Conservation (phyloP, 2,113 vertebrate genomes). For the Atlantisia rogersi region DNA sequence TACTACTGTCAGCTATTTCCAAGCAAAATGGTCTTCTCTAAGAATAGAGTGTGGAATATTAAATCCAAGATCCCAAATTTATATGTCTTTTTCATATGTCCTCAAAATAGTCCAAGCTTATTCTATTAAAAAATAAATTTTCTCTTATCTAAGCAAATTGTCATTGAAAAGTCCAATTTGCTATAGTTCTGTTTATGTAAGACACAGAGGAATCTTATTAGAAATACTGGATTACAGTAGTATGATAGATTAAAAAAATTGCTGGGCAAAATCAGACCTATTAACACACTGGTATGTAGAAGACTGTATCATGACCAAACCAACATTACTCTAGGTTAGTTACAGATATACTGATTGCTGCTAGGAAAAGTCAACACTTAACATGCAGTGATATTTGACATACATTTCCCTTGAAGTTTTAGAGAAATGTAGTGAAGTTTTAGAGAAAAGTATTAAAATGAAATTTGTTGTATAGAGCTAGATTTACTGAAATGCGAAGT, state of each 20-base stretch:
- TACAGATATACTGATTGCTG: background rate
- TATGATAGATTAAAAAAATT: background rate
- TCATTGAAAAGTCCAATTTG: background rate
- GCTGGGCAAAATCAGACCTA: background rate
- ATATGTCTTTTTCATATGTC: background rate
- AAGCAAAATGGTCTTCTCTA: background rate
- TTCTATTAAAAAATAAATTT: background rate
- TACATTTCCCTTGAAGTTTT: background rate
- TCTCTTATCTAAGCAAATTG: background rate
- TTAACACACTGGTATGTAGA: background rate
- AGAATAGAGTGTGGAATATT: background rate
- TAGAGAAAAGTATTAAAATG: background rate
- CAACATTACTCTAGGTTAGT: background rate
- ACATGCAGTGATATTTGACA: background rate
- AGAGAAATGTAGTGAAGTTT: background rate
- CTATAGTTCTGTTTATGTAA: background rate
- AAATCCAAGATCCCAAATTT: background rate
- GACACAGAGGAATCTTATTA: background rate
- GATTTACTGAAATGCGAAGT: background rate
- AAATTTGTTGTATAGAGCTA: background rate
- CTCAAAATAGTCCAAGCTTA: background rate
- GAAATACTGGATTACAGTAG: background rate
- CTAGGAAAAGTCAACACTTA: background rate
- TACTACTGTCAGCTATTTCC: background rate
- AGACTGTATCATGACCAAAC: background rate